Evolutionary conservation across 2,797 vertebrate genomes (phyloP).

Genomic region (Lacerta bilineata): DNA sequence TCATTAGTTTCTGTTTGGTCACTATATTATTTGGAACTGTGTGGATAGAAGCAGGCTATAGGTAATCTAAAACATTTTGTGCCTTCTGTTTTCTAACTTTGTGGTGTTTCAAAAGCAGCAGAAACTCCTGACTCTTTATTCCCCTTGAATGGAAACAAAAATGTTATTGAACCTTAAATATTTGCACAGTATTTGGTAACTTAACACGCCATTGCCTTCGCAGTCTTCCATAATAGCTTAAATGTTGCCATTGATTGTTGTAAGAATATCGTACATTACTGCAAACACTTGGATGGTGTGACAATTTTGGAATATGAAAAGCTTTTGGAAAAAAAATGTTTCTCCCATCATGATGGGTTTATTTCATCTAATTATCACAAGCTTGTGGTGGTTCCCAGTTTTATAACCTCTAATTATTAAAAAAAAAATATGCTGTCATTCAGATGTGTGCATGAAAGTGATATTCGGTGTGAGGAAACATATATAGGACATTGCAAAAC

Average conservation of each 20-base stretch:
- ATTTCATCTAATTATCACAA: constrained; percentile 25
- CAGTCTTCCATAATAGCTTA: constrained; percentile 6
- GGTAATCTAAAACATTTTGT: neutral
- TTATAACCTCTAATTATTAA: constrained; percentile 18
- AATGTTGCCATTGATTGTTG: constrained; percentile 6
- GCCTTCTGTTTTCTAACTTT: neutral
- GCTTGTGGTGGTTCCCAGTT: constrained; percentile 16
- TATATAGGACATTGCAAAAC: constrained; percentile 9
- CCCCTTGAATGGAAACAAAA: neutral
- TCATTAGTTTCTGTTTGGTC: neutral
- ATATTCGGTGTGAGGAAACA: constrained; percentile 1
- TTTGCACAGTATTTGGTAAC: constrained; percentile 17
- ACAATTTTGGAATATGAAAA: constrained; percentile 19
- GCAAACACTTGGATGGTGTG: constrained; percentile 5
- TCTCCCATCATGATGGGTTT: constrained; percentile 7
- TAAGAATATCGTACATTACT: constrained; percentile 17
- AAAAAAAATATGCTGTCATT: neutral
- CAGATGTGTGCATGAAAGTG: neutral
- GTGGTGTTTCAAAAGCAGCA: neutral
- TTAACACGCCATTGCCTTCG: constrained; percentile 8
- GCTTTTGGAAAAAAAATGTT: neutral
- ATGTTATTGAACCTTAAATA: constrained; percentile 10
- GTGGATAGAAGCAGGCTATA: neutral
- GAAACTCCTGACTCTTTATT: neutral
- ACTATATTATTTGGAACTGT: neutral